Evolutionary conservation across 2,888 invertebrate species (phyloP), one percentile per base, ranked within the genome.

Genomic region (Philaethria dido): DNA sequence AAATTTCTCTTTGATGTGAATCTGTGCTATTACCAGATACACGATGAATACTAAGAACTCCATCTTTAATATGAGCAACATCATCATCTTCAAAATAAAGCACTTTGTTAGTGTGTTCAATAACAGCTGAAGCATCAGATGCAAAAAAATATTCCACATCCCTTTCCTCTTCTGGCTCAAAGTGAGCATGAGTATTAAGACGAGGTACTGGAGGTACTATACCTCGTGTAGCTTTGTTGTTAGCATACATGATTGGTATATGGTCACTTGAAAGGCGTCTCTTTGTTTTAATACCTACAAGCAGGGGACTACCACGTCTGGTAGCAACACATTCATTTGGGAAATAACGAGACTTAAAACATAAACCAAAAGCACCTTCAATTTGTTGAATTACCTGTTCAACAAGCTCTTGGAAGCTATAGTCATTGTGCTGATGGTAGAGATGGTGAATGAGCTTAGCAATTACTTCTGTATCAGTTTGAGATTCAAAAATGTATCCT

Each of bases 81-180:
- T 98, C 98, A 88, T 98, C 98, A 88, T 98, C 98, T 96, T 99
- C 99, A 81, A 99, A 95, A 85, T 98, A 99, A 76, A 99, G 97
- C 48, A 99, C 99, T 77, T 99, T 95, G 87, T 99, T 99, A 9
- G 99, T 99, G 87, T 99, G 99, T 84, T 99, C 99, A 85, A 99
- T 99, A 67, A 99, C 97, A 72, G 99, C 99, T 71, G 98, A 98
- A 33, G 99, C 99, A 93, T 99, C 99, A 4, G 99, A 99, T 20
- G 99, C 99, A 90, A 99, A 99, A 93, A 99, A 99, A 88, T 99
- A 99, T 90, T 99, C 99, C 55, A 99, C 98, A 90, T 97, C 97
- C 80, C 96, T 96, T 80, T 97, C 96, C 80, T 98, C 98, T 74
- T 98, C 93, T 0, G 98, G 98, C 85, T 97, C 96, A 83, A 99